Evolutionary conservation across 2,113 vertebrate species (phyloP), one percentile per base, ranked within the genome.

Genomic region (Eubucco bourcierii): DNA sequence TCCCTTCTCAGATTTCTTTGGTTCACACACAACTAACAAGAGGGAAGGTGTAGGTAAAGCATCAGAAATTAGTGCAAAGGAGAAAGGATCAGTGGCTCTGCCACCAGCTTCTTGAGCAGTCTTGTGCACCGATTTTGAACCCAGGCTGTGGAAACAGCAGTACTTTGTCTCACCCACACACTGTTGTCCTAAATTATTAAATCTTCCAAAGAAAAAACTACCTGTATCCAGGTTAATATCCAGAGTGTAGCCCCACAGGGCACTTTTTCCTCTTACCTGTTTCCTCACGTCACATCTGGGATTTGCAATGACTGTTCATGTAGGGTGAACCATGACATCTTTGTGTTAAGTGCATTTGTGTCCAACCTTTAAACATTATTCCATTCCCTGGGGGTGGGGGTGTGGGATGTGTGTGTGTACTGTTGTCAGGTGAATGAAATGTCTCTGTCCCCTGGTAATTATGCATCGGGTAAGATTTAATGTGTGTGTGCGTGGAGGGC

Each of bases 401-500:
- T 39, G 37, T 39, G 37, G 37, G 37, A 39, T 39, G 10, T 39
- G 55, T 29, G 28, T 88, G 34, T 86, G 47, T 81, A 63, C 63
- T 95, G 61, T 93, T 95, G 85, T 90, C 95, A 84, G 80, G 46
- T 4, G 0, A 80, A 83, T 84, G 55, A 94, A 90, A 73, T 28
- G 58, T 71, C 80, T 87, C 70, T 63, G 87, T 81, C 61, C 55
- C 77, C 44, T 63, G 55, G 24, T 85, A 94, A 95, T 95, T 96
- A 91, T 29, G 80, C 72, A 81, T 96, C 95, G 91, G 76, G 90
- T 91, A 95, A 95, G 80, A 84, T 46, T 78, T 95, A 92, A 85
- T 93, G 67, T 52, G 65, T 8, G 39, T 58, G 66, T 61, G 44
- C 0, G 2, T 92, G 70, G 71, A 82, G 58, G 39, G 20, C 78